Evolutionary conservation across 2,113 vertebrate species (phyloP).

Genomic region (Rhinichthys klamathensis): DNA sequence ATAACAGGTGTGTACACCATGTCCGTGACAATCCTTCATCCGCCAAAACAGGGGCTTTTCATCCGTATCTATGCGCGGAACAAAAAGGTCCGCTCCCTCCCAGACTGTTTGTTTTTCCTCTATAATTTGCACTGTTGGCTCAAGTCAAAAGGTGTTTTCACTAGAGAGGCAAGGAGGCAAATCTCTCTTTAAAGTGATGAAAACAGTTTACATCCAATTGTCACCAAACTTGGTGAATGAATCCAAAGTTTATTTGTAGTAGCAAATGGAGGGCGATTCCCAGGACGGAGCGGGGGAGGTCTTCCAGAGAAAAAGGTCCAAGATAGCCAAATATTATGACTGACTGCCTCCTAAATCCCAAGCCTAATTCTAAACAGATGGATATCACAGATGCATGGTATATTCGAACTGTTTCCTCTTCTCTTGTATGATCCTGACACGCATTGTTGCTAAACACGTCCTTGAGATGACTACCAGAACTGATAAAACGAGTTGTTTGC

Average conservation of each 20-base stretch:
- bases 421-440: slow-evolving; percentile 55
- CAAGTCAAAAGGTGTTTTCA: slow-evolving; percentile 70
- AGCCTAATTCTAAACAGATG: slow-evolving; percentile 74
- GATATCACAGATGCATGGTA: slow-evolving; percentile 57
- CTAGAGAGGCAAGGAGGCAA: slow-evolving; percentile 66
- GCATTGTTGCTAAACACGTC: slow-evolving; percentile 56
- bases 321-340: slow-evolving; percentile 77
- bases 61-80: slow-evolving; percentile 49
- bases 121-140: slow-evolving; percentile 66
- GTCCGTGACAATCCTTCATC: slow-evolving; percentile 47
- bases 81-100: slow-evolving; percentile 62
- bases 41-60: slow-evolving; percentile 54
- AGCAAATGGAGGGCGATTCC: slow-evolving; percentile 84
- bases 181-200: slow-evolving; percentile 63
- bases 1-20: slow-evolving; percentile 61
- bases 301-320: slow-evolving; percentile 82
- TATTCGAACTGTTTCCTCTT: slow-evolving; percentile 51
- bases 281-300: slow-evolving; percentile 87
- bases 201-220: slow-evolving; percentile 72
- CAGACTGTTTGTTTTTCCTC: slow-evolving; percentile 64
- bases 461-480: slow-evolving; percentile 53
- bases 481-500: slow-evolving; percentile 51
- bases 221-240: slow-evolving; percentile 67
- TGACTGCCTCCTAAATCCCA: slow-evolving; percentile 90
- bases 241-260: slow-evolving; percentile 63